phyloP scores from a whole-genome alignment of 1,140 invertebrate species.

The Tetraneura akinire region DNA sequence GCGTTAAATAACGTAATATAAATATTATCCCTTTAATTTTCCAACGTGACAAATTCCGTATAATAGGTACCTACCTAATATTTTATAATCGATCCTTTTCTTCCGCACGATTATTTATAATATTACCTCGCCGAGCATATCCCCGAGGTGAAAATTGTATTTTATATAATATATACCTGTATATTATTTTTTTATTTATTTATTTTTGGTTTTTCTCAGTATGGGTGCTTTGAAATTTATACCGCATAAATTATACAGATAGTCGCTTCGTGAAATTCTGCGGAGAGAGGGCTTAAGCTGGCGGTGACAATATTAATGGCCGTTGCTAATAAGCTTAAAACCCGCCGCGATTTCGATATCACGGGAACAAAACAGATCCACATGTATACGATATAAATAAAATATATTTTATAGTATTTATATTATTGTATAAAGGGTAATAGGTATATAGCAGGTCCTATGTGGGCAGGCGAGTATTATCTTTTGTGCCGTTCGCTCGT shows the following conservation, averaged over 20 bases:
- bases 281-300: conserved; percentile 19
- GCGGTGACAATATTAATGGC: conserved; percentile 39
- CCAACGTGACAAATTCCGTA: no score
- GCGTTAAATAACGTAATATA: no score
- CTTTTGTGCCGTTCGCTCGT: neutral
- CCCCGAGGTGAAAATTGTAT: no score
- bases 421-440: neutral
- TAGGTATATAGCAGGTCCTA: neutral
- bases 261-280: conserved; percentile 18
- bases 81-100: no score
- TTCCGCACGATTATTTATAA: no score
- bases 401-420: neutral
- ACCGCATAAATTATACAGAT: conserved; percentile 30
- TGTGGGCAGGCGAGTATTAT: neutral
- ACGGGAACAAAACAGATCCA: conserved; percentile 5
- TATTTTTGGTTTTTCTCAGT: neutral
- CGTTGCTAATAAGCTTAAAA: conserved; percentile 39
- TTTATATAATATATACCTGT: neutral
- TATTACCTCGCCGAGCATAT: no score
- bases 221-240: neutral
- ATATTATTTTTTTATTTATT: conserved; percentile 3
- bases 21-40: no score
- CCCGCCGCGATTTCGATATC: conserved; percentile 31
- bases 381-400: no score
- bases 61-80: no score